A percentile compares a stretch with the other conserved stretches of the same genome.
Evolutionary conservation across 2,888 invertebrate species (phyloP).

Genomic region (Lathronympha strigana): DNA sequence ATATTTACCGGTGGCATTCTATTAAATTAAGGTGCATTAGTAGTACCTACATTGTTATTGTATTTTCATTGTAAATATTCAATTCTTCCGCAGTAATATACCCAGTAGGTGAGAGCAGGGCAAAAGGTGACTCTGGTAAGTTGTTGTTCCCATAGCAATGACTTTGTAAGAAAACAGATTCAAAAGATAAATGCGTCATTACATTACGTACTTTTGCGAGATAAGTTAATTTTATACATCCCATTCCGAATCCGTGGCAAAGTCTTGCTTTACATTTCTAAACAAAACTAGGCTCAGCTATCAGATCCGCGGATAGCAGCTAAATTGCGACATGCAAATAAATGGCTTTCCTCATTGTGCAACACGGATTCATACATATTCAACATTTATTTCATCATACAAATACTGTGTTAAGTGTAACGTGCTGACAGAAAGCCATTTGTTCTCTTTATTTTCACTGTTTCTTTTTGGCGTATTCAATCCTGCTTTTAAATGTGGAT

Average conservation of each 20-base stretch:
- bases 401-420: conserved; percentile 4
- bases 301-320: background rate
- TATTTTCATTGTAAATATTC: too few relatives aligned
- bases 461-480: too few relatives aligned
- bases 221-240: background rate
- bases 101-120: too few relatives aligned
- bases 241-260: background rate
- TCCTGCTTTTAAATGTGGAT: too few relatives aligned
- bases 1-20: too few relatives aligned
- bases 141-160: too few relatives aligned
- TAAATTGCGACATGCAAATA: background rate
- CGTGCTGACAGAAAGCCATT: conserved; percentile 6
- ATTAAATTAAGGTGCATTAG: too few relatives aligned
- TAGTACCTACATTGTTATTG: too few relatives aligned
- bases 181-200: too few relatives aligned
- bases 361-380: conserved; percentile 36
- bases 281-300: background rate
- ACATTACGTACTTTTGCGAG: background rate
- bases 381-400: conserved; percentile 42
- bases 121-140: too few relatives aligned
- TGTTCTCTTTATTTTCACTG: conserved; percentile 1
- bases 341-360: conserved; percentile 54
- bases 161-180: too few relatives aligned
- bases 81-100: too few relatives aligned
- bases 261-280: background rate